These are phyloP conservation scores for Ictalurus furcatus DNA, from an alignment of 2,113 vertebrate species.

Conservation along the genomic window DNA sequence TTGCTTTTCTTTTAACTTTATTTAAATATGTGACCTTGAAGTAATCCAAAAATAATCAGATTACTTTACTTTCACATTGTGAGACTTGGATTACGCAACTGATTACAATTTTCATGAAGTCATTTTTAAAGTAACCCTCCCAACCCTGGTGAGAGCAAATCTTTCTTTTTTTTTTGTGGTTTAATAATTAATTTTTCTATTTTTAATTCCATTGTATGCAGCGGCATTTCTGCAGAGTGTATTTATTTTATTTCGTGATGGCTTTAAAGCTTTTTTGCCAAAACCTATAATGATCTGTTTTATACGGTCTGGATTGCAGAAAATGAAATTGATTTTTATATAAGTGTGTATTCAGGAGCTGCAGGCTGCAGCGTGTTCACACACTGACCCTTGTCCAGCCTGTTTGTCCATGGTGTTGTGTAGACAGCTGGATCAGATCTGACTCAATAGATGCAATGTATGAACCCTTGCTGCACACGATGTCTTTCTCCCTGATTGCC, in stretches of 20 bases:
- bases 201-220: neutral
- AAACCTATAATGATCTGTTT: neutral
- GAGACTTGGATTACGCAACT: too few species aligned
- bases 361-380: neutral
- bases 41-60: too few species aligned
- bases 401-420: constrained; percentile 7
- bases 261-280: neutral
- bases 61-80: too few species aligned
- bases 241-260: neutral
- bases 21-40: too few species aligned
- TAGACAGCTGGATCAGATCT: constrained; percentile 19
- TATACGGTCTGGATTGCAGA: neutral
- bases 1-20: too few species aligned
- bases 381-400: neutral
- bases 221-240: neutral
- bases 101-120: too few species aligned
- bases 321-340: neutral
- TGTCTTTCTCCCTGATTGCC: constrained; percentile 43
- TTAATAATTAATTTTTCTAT: neutral
- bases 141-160: constrained; percentile 42
- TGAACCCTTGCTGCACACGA: neutral
- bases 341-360: neutral
- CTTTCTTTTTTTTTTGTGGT: neutral
- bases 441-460: constrained; percentile 27
- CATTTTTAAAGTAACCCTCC: too few species aligned